Conservation (phyloP, 2,888 invertebrate genomes). For the Nasonia oneida region DNA sequence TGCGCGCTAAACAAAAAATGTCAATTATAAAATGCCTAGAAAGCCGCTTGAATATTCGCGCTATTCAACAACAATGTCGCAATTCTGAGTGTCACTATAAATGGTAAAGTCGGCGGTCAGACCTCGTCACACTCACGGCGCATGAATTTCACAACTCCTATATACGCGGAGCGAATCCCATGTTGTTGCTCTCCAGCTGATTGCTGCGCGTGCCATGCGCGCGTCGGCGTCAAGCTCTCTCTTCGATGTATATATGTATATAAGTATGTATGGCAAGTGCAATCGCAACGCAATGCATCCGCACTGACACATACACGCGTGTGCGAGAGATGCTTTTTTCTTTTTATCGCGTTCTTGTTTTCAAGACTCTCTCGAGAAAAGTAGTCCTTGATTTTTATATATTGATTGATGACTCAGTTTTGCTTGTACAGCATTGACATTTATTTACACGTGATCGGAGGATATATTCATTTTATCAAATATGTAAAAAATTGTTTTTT, state of each 20-base stretch:
- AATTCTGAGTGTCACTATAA: not conserved
- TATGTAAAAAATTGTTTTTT: no score
- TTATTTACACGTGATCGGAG: no score
- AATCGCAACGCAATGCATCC: no score
- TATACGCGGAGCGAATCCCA: not conserved
- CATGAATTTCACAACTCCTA: not conserved
- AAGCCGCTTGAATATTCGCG: not conserved
- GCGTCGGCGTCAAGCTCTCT: not conserved
- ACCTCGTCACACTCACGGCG: not conserved
- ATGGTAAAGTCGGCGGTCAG: not conserved
- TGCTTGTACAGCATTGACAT: not conserved
- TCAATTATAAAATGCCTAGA: not conserved
- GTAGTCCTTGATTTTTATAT: conserved; percentile 17
- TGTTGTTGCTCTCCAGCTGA: conserved; percentile 51
- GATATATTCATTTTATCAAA: no score
- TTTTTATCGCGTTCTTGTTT: conserved; percentile 1
- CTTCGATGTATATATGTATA: not conserved
- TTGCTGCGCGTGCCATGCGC: conserved; percentile 59
- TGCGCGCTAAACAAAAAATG: no score
- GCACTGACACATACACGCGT: not conserved
- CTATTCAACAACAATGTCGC: not conserved
- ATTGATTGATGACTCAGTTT: not conserved
- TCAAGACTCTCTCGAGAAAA: conserved; percentile 3
- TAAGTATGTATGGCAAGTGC: not conserved
- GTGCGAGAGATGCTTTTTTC: not conserved